Percentiles rank a stretch among this genome's conserved stretches.
Conservation (phyloP, 2,113 vertebrate species). For the Callorhinus ursinus region DNA sequence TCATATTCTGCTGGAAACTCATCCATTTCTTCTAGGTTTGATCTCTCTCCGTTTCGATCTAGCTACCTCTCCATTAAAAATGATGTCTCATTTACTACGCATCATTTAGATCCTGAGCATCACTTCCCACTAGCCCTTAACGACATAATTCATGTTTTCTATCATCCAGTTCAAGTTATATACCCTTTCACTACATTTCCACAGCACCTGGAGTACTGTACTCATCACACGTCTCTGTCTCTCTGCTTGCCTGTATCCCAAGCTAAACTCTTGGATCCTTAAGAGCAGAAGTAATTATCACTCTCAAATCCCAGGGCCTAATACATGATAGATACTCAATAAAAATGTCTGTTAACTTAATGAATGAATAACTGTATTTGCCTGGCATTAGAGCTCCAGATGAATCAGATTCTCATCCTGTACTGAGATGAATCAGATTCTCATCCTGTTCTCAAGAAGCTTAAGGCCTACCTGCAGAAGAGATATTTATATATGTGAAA, state of each 20-base stretch:
- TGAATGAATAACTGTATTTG: conserved; percentile 2
- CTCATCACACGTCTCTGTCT: not conserved
- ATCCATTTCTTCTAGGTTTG: conserved; percentile 21
- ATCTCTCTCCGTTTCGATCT: not conserved
- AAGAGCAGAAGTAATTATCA: not conserved
- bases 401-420: not conserved
- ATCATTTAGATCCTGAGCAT: not conserved
- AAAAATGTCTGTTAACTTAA: conserved; percentile 31
- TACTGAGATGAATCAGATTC: not conserved
- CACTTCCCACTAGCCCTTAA: not conserved
- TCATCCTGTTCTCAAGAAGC: not conserved
- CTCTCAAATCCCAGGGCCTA: not conserved
- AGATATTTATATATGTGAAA: not conserved
- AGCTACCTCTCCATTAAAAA: not conserved
- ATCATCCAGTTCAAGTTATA: not conserved
- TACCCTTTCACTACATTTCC: not conserved
- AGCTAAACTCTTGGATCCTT: not conserved
- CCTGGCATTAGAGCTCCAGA: not conserved
- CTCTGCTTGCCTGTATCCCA: not conserved
- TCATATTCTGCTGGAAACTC: not conserved
- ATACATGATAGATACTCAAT: not conserved
- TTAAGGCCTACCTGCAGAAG: not conserved
- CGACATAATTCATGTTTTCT: not conserved
- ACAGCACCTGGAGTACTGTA: not conserved
- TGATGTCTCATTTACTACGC: not conserved